phyloP scores from a whole-genome alignment of 2,888 invertebrate genomes.

The Lasioglossum lativentre region DNA sequence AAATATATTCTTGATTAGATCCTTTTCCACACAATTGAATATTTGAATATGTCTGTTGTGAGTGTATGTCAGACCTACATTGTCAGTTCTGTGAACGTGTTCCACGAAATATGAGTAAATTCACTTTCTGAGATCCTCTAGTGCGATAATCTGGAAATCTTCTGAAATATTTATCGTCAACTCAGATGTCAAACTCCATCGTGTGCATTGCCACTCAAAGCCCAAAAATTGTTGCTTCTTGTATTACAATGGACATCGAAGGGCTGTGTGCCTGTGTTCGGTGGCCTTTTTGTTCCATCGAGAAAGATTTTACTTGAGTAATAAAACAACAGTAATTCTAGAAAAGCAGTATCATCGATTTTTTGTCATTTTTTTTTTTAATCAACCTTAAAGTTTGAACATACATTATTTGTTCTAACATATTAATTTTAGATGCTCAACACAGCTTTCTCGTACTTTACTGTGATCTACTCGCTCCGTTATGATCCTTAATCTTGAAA shows the following conservation, averaged over 20 bases:
- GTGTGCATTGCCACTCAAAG: background rate
- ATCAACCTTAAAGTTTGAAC: too few species aligned
- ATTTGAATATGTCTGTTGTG: background rate
- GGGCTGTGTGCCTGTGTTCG: background rate
- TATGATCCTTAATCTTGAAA: background rate
- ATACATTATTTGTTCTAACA: too few species aligned
- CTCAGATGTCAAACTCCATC: conserved; percentile 2
- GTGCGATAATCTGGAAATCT: too few species aligned
- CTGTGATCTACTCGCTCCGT: background rate
- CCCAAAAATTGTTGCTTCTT: background rate
- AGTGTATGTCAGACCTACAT: background rate
- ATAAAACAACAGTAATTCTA: too few species aligned
- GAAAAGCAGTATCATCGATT: too few species aligned
- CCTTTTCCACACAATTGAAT: background rate
- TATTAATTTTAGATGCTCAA: conserved; percentile 16
- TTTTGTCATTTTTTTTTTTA: too few species aligned
- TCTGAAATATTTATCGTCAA: background rate
- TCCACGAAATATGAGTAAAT: background rate
- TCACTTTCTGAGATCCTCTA: background rate
- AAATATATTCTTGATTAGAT: too few species aligned
- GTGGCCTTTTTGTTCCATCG: background rate
- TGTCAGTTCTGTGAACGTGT: background rate
- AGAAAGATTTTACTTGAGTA: background rate
- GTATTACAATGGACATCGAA: conserved; percentile 6
- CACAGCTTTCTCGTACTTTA: background rate